Percentiles rank a stretch among this genome's conserved stretches.
phyloP scores from a whole-genome alignment of 92 coral and sea anemone genomes.

The Isaurus tuberculatus region DNA sequence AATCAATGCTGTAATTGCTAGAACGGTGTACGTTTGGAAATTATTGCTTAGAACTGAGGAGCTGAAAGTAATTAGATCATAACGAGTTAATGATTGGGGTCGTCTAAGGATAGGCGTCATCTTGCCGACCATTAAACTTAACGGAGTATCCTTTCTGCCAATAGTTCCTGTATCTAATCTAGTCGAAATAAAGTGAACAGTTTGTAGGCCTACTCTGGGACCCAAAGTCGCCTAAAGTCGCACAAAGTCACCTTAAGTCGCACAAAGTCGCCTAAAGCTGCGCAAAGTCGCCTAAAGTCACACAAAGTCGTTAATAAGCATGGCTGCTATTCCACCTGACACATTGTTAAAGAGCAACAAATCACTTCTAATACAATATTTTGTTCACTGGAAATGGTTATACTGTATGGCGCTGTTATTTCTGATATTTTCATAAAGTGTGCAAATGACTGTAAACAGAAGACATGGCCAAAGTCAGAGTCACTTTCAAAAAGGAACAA shows the following conservation, averaged over 20 bases:
- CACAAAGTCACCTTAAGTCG: too few species aligned
- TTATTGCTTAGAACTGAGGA: too few species aligned
- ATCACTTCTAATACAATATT: background rate
- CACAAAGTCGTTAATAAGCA: too few species aligned
- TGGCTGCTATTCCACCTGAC: background rate
- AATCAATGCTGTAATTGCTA: too few species aligned
- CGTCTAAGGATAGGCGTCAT: background rate
- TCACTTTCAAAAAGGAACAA: background rate
- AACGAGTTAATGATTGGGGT: background rate
- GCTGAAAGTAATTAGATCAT: too few species aligned
- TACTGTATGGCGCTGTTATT: background rate
- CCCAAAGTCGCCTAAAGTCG: too few species aligned
- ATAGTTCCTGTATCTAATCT: constrained; percentile 3
- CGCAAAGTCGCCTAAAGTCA: too few species aligned
- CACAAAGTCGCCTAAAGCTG: too few species aligned
- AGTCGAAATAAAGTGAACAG: background rate
- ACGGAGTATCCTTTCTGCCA: too few species aligned
- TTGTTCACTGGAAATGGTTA: background rate
- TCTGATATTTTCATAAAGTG: background rate
- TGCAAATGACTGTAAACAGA: background rate
- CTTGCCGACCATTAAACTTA: background rate
- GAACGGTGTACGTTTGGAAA: too few species aligned
- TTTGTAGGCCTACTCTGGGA: too few species aligned
- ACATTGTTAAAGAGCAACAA: background rate
- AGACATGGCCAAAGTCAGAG: background rate